These are phyloP conservation scores for Polypterus senegalus DNA, from an alignment of 2,113 vertebrate species.

Conservation along the genomic window DNA sequence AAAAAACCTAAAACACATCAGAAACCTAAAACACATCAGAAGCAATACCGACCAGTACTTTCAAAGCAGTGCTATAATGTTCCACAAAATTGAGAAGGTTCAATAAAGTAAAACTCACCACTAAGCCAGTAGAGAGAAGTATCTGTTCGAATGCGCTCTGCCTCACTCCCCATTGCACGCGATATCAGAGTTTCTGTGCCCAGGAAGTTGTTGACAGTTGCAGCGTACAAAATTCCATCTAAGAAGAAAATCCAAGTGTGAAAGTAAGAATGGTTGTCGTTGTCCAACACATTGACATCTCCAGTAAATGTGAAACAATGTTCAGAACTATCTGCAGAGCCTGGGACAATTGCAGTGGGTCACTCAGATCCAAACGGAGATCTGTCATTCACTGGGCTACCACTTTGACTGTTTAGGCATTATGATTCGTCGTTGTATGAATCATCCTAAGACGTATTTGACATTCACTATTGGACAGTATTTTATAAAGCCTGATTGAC, in stretches of 20 bases:
- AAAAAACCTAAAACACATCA: neutral
- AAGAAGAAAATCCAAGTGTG: slow-evolving; percentile 8
- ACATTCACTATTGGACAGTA: too few species aligned
- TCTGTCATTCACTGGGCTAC: too few species aligned
- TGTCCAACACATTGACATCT: neutral
- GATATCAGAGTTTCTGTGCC: slow-evolving; percentile 71
- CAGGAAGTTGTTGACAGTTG: slow-evolving; percentile 72
- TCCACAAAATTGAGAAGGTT: neutral
- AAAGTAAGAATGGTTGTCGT: neutral
- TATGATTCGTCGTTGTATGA: too few species aligned
- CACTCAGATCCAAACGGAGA: too few species aligned
- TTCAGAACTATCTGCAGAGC: too few species aligned
- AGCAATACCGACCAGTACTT: neutral
- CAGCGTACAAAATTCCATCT: slow-evolving; percentile 64
- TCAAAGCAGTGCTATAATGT: neutral
- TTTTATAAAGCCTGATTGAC: too few species aligned
- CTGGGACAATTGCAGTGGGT: too few species aligned
- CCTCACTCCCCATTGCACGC: slow-evolving; percentile 52
- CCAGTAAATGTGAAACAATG: neutral
- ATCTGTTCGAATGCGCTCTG: slow-evolving; percentile 65
- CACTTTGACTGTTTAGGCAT: too few species aligned
- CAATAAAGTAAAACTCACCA: slow-evolving; percentile 42
- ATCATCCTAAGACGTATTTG: too few species aligned
- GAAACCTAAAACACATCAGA: neutral
- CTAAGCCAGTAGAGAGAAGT: slow-evolving; percentile 65